phyloP scores from a whole-genome alignment of 1,140 invertebrate genomes.

The Drosophila arawakana region DNA sequence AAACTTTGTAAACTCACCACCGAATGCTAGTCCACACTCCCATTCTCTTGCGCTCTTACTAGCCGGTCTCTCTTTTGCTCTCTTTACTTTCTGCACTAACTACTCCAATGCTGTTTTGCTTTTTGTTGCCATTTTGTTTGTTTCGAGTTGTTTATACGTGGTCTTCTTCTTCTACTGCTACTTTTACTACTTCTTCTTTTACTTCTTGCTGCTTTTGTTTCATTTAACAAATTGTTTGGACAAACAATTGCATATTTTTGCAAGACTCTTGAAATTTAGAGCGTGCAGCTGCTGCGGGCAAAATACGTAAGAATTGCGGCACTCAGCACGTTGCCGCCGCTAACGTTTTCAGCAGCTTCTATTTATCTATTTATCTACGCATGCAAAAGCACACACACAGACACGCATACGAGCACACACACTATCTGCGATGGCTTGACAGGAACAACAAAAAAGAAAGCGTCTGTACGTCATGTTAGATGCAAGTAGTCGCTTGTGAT shows the following conservation, averaged over 20 bases:
- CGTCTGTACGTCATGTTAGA: not conserved
- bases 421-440: not conserved
- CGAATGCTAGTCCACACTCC: constrained; percentile 17
- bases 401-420: not conserved
- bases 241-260: constrained; percentile 69
- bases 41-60: not conserved
- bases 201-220: constrained; percentile 18
- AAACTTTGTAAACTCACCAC: constrained; percentile 48
- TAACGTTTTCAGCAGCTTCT: constrained; percentile 6
- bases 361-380: constrained; percentile 7
- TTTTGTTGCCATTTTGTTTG: constrained; percentile 8
- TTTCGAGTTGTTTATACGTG: not conserved
- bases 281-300: constrained; percentile 26
- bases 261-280: constrained; percentile 56
- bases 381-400: constrained; percentile 1
- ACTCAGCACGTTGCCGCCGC: constrained; percentile 25
- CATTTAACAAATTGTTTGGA: constrained; percentile 62
- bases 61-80: not conserved
- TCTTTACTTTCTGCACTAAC: not conserved
- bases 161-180: not conserved
- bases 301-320: constrained; percentile 29
- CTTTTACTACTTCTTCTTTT: not conserved
- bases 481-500: not conserved
- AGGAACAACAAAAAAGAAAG: not conserved
- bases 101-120: constrained; percentile 5